A percentile compares a stretch with the other conserved stretches of the same genome.
Evolutionary conservation across 2,888 invertebrate genomes (phyloP).

Genomic region (Torymus texanus): DNA sequence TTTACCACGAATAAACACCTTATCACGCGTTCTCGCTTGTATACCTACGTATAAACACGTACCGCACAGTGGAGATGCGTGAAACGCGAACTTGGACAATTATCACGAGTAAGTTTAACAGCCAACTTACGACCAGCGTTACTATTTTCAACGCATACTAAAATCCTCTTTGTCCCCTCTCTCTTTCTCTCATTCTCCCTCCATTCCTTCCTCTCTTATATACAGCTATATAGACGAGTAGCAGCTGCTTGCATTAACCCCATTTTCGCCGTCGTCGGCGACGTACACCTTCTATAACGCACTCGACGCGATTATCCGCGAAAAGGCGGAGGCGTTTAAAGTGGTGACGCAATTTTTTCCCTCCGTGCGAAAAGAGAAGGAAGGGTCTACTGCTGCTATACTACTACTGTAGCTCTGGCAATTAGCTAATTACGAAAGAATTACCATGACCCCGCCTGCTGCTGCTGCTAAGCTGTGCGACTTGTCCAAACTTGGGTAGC

Average conservation of each 20-base stretch:
- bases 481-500: slow-evolving; percentile 25
- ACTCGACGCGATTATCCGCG: slow-evolving; percentile 38
- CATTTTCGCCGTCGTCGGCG: slow-evolving; percentile 5
- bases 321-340: background rate
- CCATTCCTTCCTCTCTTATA: background rate
- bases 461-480: background rate
- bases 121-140: slow-evolving; percentile 22
- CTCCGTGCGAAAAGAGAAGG: background rate
- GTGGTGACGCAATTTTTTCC: slow-evolving; percentile 23
- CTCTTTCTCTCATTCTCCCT: slow-evolving; percentile 12
- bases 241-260: slow-evolving; percentile 37
- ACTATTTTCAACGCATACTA: slow-evolving; percentile 26
- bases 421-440: slow-evolving; percentile 32
- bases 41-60: background rate
- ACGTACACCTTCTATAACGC: slow-evolving; percentile 4
- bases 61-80: background rate
- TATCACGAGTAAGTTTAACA: slow-evolving; percentile 39
- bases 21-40: no score
- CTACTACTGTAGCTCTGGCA: background rate
- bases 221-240: background rate
- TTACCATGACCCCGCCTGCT: background rate
- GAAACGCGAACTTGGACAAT: slow-evolving; percentile 23
- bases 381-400: no score
- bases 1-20: no score
- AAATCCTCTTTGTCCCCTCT: slow-evolving; percentile 13